Conservation (phyloP, 1,140 invertebrate species). For the Caenorhabditis latens region DNA sequence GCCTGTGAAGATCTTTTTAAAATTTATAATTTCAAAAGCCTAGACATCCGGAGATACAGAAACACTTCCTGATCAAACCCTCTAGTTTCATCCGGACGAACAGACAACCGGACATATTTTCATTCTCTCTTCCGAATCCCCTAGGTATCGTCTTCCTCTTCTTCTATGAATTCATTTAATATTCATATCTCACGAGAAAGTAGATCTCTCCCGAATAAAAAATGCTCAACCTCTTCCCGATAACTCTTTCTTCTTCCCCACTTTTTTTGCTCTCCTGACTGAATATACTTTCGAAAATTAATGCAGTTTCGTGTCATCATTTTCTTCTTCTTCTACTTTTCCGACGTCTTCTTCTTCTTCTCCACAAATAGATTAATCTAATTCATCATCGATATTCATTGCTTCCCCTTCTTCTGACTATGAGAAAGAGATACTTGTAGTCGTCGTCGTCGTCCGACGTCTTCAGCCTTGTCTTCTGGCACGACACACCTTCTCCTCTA, state of each 20-base stretch:
- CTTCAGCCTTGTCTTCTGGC: no score
- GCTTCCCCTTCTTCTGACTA: background rate
- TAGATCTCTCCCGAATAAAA: no score
- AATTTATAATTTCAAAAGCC: no score
- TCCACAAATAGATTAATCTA: constrained; percentile 39
- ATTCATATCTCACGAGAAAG: background rate
- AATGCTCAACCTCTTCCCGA: background rate
- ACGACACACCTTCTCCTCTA: no score
- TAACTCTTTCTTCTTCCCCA: no score
- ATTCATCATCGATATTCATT: constrained; percentile 41
- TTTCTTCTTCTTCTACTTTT: background rate
- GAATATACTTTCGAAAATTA: background rate
- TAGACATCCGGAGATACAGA: background rate
- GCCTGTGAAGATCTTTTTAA: no score
- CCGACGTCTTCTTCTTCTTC: background rate
- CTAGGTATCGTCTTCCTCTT: background rate
- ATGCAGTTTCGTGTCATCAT: constrained; percentile 21
- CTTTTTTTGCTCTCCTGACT: no score
- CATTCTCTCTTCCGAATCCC: no score
- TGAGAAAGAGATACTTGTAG: background rate
- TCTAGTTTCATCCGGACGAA: no score
- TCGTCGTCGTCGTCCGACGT: no score
- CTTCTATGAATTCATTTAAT: background rate
- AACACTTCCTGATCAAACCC: background rate
- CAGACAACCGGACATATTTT: no score